Percentiles rank a stretch among this genome's conserved stretches.
Evolutionary conservation across 1,140 invertebrate genomes (phyloP).

Genomic region (Brachystomella parvula): DNA sequence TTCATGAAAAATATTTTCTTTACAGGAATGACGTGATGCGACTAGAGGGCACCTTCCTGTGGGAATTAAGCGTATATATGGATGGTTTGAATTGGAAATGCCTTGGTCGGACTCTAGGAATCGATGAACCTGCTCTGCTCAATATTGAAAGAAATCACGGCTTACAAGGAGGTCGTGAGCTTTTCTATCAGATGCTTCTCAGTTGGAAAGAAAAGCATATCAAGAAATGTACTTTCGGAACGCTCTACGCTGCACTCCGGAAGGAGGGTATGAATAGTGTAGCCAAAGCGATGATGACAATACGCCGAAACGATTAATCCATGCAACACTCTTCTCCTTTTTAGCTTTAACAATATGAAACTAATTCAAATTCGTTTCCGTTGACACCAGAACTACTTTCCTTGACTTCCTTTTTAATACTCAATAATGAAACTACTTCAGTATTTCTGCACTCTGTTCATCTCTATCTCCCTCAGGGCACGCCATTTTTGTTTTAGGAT

Average conservation of each 20-base stretch:
- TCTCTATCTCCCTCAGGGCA: too few relatives aligned
- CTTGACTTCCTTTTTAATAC: too few relatives aligned
- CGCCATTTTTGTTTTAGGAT: too few relatives aligned
- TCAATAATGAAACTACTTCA: too few relatives aligned
- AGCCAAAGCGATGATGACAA: slow-evolving; percentile 36
- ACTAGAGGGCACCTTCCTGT: slow-evolving; percentile 35
- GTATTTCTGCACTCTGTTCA: too few relatives aligned
- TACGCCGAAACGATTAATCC: slow-evolving; percentile 4
- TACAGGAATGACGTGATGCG: slow-evolving; percentile 22
- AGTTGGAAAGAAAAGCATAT: slow-evolving; percentile 39
- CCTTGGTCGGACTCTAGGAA: slow-evolving; percentile 38
- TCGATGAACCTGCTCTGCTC: slow-evolving; percentile 39
- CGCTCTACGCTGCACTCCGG: slow-evolving; percentile 36
- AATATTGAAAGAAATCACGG: slow-evolving; percentile 39
- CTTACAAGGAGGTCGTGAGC: slow-evolving; percentile 38
- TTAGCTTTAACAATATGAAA: too few relatives aligned
- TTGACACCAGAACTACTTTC: too few relatives aligned
- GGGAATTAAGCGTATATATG: slow-evolving; percentile 38
- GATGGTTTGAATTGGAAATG: slow-evolving; percentile 35
- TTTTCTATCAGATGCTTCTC: slow-evolving; percentile 41
- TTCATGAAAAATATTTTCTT: too few relatives aligned
- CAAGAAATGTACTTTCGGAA: slow-evolving; percentile 39
- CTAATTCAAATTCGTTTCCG: too few relatives aligned
- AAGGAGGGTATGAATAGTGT: slow-evolving; percentile 39
- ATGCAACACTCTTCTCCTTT: too few relatives aligned